Percentiles rank a stretch among this genome's conserved stretches.
Conservation (phyloP, 2,797 vertebrate genomes). For the Pogoniulus pusillus region DNA sequence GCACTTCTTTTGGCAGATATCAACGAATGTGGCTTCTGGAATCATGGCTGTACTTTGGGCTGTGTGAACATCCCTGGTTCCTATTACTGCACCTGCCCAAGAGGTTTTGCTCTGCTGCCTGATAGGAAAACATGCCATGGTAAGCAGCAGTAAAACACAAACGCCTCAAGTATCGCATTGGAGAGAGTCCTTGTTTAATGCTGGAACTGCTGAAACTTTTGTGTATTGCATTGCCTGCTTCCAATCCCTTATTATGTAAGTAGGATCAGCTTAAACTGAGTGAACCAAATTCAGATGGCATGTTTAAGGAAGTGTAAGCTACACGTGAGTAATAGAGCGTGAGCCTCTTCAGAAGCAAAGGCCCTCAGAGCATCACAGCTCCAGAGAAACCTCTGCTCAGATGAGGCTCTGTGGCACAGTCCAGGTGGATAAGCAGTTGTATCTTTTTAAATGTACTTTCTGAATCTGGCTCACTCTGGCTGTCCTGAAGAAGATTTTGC, state of each 20-base stretch:
- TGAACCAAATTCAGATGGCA: background rate
- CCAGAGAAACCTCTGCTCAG: background rate
- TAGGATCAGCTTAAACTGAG: background rate
- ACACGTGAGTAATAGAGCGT: background rate
- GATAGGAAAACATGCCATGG: conserved; percentile 89
- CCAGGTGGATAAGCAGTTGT: background rate
- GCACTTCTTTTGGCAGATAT: conserved; percentile 79
- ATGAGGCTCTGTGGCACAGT: background rate
- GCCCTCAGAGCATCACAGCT: background rate
- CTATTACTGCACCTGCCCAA: conserved; percentile 93
- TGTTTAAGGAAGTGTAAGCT: background rate
- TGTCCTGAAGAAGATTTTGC: background rate
- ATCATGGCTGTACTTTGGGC: conserved; percentile 93
- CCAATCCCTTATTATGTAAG: background rate
- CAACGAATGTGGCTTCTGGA: conserved; percentile 93
- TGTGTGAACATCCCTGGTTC: conserved; percentile 93
- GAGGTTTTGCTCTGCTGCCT: conserved; percentile 86
- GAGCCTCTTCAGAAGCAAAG: background rate
- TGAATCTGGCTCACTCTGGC: background rate
- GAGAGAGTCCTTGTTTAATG: background rate
- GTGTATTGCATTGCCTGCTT: background rate
- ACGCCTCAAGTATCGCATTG: fast-evolving
- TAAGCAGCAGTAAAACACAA: conserved; percentile 63
- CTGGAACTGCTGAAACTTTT: background rate
- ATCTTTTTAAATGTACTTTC: background rate